A percentile compares a stretch with the other conserved stretches of the same genome.
Evolutionary conservation across 2,888 invertebrate species (phyloP).

Genomic region (Tipula helvola): DNA sequence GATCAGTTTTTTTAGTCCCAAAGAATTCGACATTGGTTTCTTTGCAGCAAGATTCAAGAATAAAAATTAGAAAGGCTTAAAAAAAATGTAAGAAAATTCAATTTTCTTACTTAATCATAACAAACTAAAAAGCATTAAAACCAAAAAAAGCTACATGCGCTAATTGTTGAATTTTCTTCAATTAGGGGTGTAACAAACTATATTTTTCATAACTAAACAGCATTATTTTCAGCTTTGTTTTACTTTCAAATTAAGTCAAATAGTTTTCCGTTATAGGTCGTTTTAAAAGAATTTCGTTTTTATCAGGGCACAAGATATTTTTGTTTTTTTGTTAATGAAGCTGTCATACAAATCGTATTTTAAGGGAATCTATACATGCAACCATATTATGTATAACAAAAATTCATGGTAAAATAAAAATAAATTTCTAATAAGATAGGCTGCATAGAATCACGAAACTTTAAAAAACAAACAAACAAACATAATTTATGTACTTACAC

Average conservation of each 20-base stretch:
- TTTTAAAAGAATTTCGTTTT: not conserved
- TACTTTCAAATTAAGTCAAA: not conserved
- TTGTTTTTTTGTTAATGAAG: not conserved
- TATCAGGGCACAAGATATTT: not conserved
- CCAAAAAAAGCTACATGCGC: not conserved
- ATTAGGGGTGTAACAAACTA: not conserved
- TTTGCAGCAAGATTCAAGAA: not conserved
- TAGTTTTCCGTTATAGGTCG: not conserved
- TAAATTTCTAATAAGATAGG: not conserved
- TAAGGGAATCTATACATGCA: not conserved
- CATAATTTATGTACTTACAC: slow-evolving; percentile 33
- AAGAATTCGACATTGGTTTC: no score
- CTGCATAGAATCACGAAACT: no score
- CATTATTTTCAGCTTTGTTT: not conserved
- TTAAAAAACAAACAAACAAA: not conserved
- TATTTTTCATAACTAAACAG: not conserved
- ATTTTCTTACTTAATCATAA: no score
- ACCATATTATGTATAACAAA: not conserved
- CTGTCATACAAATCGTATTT: not conserved
- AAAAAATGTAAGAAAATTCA: not conserved
- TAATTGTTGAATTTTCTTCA: not conserved
- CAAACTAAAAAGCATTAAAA: no score
- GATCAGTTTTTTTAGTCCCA: no score
- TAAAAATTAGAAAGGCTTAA: not conserved
- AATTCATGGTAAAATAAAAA: not conserved